A percentile compares a stretch with the other conserved stretches of the same genome.
Conservation (phyloP, 2,888 invertebrate genomes). For the Mesochorus sp. region DNA sequence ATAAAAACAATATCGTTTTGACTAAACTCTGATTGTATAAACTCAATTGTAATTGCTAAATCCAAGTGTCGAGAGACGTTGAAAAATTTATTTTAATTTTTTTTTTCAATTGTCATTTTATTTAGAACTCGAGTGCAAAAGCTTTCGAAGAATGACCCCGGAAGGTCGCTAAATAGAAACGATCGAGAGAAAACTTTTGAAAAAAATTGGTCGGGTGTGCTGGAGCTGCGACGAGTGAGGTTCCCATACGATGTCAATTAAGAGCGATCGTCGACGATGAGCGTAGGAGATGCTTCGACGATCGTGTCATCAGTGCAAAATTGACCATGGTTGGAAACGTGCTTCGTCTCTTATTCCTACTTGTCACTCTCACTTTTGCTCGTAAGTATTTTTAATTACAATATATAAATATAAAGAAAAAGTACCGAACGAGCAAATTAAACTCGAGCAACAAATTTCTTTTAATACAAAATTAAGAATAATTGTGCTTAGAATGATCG, state of each 20-base stretch:
- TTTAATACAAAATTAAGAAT: no score
- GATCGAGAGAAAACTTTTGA: neutral
- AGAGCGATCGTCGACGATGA: constrained; percentile 49
- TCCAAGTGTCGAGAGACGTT: no score
- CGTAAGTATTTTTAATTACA: constrained; percentile 36
- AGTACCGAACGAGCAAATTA: no score
- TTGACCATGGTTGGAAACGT: constrained; percentile 55
- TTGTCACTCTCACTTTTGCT: constrained; percentile 38
- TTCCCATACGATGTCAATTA: constrained; percentile 55
- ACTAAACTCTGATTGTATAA: no score
- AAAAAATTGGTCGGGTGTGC: neutral
- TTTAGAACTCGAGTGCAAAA: no score
- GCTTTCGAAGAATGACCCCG: no score
- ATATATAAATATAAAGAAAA: neutral
- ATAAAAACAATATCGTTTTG: no score
- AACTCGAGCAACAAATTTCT: no score
- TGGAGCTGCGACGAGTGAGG: constrained; percentile 30
- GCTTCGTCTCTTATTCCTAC: constrained; percentile 37
- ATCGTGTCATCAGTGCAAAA: constrained; percentile 55
- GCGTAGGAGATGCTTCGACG: constrained; percentile 52
- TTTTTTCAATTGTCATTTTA: no score
- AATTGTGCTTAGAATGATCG: no score
- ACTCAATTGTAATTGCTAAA: no score
- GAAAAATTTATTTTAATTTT: no score
- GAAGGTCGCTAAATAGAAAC: neutral